These are phyloP conservation scores for Edolisoma coerulescens DNA, from an alignment of 2,113 vertebrate species.

Conservation along the genomic window DNA sequence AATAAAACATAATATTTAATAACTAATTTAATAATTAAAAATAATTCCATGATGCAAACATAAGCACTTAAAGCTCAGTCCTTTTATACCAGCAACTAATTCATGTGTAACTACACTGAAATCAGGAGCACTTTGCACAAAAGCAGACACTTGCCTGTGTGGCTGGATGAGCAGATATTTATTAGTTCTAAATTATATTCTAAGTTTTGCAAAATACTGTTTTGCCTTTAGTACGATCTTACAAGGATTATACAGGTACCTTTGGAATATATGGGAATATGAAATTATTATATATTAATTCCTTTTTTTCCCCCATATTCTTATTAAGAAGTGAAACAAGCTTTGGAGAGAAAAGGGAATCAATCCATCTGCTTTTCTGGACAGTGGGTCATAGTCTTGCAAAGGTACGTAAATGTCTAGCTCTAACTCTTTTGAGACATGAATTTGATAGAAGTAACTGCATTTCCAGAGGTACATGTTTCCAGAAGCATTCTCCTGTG, in stretches of 20 bases:
- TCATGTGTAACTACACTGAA: neutral
- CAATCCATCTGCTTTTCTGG: neutral
- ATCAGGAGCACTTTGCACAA: neutral
- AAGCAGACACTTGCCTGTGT: neutral
- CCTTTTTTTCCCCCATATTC: fast-evolving
- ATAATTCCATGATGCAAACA: neutral
- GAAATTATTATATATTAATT: neutral
- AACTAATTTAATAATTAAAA: neutral
- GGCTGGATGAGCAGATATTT: neutral
- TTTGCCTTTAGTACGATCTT: neutral
- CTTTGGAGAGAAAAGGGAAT: neutral
- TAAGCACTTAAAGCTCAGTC: neutral
- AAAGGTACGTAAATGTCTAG: neutral
- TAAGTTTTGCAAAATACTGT: neutral
- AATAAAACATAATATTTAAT: neutral
- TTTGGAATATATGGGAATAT: neutral
- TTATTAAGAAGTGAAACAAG: neutral
- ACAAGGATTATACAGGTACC: neutral
- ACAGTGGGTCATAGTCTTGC: neutral
- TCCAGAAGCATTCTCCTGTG: neutral
- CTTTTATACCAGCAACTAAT: neutral
- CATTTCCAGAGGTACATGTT: fast-evolving
- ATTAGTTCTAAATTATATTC: neutral
- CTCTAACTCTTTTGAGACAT: neutral
- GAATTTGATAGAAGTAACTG: neutral